Conservation (phyloP, 2,113 vertebrate species). For the Apus apus region DNA sequence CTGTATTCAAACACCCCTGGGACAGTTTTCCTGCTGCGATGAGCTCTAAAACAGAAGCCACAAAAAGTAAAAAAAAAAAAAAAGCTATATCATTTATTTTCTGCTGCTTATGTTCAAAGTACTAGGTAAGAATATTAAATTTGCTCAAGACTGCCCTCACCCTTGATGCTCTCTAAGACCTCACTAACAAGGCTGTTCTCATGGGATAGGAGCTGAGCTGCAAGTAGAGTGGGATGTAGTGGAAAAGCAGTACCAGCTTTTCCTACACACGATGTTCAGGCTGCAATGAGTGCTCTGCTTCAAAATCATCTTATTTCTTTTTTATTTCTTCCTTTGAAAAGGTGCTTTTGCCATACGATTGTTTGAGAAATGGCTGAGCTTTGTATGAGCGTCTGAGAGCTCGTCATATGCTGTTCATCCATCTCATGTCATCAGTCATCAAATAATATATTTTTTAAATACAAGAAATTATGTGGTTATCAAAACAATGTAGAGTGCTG, state of each 20-base stretch:
- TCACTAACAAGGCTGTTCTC: background rate
- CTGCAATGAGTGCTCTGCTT: background rate
- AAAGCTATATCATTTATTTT: background rate
- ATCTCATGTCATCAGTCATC: background rate
- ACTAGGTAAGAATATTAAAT: background rate
- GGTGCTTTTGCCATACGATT: background rate
- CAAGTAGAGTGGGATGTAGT: background rate
- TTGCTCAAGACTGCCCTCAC: slow-evolving; percentile 1
- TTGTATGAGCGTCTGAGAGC: background rate
- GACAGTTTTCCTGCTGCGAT: slow-evolving; percentile 13
- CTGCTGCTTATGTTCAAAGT: slow-evolving; percentile 9
- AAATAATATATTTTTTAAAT: rapidly evolving
- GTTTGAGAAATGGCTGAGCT: background rate
- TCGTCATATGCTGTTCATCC: background rate
- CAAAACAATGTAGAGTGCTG: background rate
- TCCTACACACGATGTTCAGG: background rate
- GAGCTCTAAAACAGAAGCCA: background rate
- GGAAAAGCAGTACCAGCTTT: background rate
- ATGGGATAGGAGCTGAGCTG: background rate
- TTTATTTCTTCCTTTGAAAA: background rate
- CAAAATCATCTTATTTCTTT: background rate
- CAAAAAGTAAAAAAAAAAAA: background rate
- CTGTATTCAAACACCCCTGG: background rate
- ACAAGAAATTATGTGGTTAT: background rate
- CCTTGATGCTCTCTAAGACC: background rate